phyloP scores from a whole-genome alignment of 92 coral and sea anemone genomes.

The Epizoanthus ramosus region DNA sequence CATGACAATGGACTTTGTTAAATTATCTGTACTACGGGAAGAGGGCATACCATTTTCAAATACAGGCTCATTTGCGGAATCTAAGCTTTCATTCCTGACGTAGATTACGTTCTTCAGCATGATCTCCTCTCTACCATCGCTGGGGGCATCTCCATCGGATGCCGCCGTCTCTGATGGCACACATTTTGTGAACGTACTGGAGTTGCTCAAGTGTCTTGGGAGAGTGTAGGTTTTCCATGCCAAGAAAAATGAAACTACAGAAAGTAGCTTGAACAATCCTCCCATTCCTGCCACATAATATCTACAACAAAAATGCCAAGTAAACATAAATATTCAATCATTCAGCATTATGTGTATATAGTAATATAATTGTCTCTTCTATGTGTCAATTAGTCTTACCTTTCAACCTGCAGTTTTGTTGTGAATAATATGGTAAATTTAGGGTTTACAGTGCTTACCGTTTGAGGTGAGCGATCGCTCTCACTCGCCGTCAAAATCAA shows the following conservation, averaged over 20 bases:
- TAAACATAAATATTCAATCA: too few species aligned
- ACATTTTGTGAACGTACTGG: constrained; percentile 23
- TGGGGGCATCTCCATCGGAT: not conserved
- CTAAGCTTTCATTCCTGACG: not conserved
- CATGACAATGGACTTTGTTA: constrained; percentile 6
- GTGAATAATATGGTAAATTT: too few species aligned
- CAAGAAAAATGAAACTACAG: constrained; percentile 76
- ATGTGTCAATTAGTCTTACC: too few species aligned
- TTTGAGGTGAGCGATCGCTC: too few species aligned
- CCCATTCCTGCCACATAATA: constrained; percentile 72
- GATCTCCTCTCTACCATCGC: not conserved
- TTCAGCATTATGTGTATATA: too few species aligned
- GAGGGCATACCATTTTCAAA: constrained; percentile 27
- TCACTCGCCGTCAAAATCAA: too few species aligned
- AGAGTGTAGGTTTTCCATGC: constrained; percentile 84
- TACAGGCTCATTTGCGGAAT: not conserved
- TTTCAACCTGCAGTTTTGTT: too few species aligned
- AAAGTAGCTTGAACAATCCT: constrained; percentile 63
- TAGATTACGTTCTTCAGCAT: not conserved
- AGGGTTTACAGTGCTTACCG: too few species aligned
- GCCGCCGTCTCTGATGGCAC: constrained; percentile 2
- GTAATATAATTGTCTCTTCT: too few species aligned
- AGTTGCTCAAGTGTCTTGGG: constrained; percentile 37
- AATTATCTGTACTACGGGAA: constrained; percentile 21
- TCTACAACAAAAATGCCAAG: constrained; percentile 35